Percentiles rank a stretch among this genome's conserved stretches.
These are phyloP conservation scores for Metaphire vulgaris DNA, from an alignment of 1,140 invertebrate species.

Conservation along the genomic window DNA sequence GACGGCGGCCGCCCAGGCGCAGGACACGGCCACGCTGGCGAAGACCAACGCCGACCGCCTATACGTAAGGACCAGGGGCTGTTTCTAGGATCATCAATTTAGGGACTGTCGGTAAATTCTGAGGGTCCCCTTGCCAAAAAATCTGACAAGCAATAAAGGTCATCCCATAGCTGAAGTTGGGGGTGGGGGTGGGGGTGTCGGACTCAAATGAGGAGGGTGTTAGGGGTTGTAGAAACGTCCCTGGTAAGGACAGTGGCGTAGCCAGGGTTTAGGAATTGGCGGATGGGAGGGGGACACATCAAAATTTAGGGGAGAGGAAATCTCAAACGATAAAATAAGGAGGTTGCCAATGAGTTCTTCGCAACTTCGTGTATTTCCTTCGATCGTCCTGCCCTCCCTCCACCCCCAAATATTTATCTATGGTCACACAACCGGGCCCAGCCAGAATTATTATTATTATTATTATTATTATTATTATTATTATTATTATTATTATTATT, in stretches of 20 bases:
- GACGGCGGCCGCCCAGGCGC: not conserved
- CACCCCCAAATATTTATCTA: not conserved
- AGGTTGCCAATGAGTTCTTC: no score
- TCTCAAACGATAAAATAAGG: no score
- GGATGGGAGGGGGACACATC: no score
- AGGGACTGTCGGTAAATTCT: not conserved
- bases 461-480: not conserved
- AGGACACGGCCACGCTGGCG: not conserved
- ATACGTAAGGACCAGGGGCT: not conserved
- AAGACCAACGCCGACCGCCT: not conserved
- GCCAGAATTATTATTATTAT: not conserved
- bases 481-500: not conserved
- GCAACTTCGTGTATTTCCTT: no score
- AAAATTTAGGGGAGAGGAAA: no score
- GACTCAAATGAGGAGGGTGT: not conserved
- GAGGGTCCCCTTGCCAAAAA: no score
- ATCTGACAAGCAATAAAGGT: not conserved
- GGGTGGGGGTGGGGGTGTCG: no score
- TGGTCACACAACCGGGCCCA: not conserved
- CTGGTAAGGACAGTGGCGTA: no score
- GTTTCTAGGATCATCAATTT: not conserved
- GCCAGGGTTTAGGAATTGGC: no score
- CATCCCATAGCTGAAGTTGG: not conserved
- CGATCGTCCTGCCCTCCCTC: no score
- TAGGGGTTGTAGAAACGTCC: not conserved